Conservation (phyloP, 1,140 invertebrate species). For the Oryctes rhinoceros region DNA sequence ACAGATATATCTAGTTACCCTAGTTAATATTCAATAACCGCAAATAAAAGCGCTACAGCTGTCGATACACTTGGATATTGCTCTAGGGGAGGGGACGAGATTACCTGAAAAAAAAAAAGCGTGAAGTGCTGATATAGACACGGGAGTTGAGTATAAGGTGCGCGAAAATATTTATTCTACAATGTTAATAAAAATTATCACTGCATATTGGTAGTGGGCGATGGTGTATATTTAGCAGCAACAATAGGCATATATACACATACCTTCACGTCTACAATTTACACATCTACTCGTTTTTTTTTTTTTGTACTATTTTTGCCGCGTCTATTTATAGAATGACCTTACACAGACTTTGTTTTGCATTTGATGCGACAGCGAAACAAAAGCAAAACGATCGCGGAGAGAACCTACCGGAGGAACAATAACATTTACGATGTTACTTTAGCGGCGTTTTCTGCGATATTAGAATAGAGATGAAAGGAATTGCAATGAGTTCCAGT, state of each 20-base stretch:
- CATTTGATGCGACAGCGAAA: background rate
- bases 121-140: too few relatives aligned
- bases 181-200: too few relatives aligned
- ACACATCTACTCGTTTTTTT: background rate
- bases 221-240: background rate
- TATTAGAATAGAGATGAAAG: slow-evolving; percentile 6
- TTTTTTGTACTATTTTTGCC: background rate
- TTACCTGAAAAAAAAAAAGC: too few relatives aligned
- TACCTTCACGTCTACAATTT: background rate
- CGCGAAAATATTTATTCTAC: too few relatives aligned
- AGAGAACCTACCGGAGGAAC: background rate
- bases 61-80: too few relatives aligned
- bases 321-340: background rate
- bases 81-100: too few relatives aligned
- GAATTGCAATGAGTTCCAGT: background rate
- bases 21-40: too few relatives aligned
- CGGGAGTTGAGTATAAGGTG: too few relatives aligned
- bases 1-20: too few relatives aligned
- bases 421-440: slow-evolving; percentile 1
- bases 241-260: background rate
- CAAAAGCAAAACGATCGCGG: background rate
- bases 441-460: background rate
- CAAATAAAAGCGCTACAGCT: too few relatives aligned
- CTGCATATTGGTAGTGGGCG: too few relatives aligned
- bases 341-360: background rate